phyloP scores from a whole-genome alignment of 2,888 invertebrate species.

The Lutraria lutraria region DNA sequence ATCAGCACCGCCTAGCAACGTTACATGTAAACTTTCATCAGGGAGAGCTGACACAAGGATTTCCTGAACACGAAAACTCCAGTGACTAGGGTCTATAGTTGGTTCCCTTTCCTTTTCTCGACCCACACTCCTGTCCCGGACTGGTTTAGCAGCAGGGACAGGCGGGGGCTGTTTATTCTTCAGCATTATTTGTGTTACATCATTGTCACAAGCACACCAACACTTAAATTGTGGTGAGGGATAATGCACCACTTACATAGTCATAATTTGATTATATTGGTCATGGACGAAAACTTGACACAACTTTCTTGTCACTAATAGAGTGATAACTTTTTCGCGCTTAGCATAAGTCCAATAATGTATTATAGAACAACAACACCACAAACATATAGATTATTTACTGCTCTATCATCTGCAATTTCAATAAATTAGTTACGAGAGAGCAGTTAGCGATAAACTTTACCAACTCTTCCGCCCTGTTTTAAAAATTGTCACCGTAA shows the following conservation, averaged over 20 bases:
- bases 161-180: conserved; percentile 74
- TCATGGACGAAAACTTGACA: conserved; percentile 49
- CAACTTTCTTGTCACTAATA: conserved; percentile 33
- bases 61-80: conserved; percentile 87
- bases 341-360: conserved; percentile 1
- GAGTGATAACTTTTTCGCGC: conserved; percentile 20
- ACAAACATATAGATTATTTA: not conserved
- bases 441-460: conserved; percentile 46
- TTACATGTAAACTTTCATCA: conserved; percentile 87
- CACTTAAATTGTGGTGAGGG: not conserved
- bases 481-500: conserved; percentile 75
- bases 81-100: conserved; percentile 82
- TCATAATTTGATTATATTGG: conserved; percentile 6
- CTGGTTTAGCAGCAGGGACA: conserved; percentile 65
- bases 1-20: conserved; percentile 88
- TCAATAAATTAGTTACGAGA: not conserved
- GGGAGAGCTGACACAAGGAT: conserved; percentile 86
- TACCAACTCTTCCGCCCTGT: conserved; percentile 76
- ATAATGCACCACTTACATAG: conserved; percentile 9
- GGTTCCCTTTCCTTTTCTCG: conserved; percentile 56
- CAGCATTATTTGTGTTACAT: conserved; percentile 67
- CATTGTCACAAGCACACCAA: conserved; percentile 21
- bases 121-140: conserved; percentile 66
- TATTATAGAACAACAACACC: not conserved
- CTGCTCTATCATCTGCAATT: conserved; percentile 37